A percentile compares a stretch with the other conserved stretches of the same genome.
Conservation (phyloP, 2,888 invertebrate genomes). For the Stenurella melanura region DNA sequence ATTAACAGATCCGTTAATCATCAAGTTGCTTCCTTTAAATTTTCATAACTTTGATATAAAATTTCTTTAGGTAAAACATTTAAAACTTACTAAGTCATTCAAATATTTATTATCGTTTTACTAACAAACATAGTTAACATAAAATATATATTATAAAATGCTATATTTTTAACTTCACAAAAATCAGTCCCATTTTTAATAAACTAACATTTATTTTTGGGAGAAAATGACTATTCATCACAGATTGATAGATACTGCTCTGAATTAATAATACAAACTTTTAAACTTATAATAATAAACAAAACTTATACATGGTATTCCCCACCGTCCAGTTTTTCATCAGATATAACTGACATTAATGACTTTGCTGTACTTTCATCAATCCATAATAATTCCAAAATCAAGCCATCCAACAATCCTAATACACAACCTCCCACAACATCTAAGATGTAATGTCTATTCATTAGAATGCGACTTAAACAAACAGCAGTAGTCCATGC, state of each 20-base stretch:
- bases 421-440: slow-evolving; percentile 84
- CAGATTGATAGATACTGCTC: not conserved
- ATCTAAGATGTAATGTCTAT: slow-evolving; percentile 92
- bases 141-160: too few species aligned
- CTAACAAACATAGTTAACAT: too few species aligned
- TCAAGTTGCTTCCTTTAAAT: too few species aligned
- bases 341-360: slow-evolving; percentile 79
- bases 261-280: not conserved
- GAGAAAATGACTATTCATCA: not conserved
- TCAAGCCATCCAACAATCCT: slow-evolving; percentile 82
- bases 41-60: too few species aligned
- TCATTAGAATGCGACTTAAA: slow-evolving; percentile 86
- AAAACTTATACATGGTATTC: slow-evolving; percentile 78
- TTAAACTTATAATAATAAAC: not conserved
- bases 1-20: too few species aligned
- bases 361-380: slow-evolving; percentile 78
- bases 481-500: slow-evolving; percentile 86
- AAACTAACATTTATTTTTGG: not conserved
- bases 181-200: not conserved
- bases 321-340: slow-evolving; percentile 82
- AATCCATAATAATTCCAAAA: slow-evolving; percentile 82
- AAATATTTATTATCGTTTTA: too few species aligned
- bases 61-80: too few species aligned
- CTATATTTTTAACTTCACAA: not conserved
- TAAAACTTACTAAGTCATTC: too few species aligned